Evolutionary conservation across 2,113 vertebrate species (phyloP).

Genomic region (Empidonax alnorum): DNA sequence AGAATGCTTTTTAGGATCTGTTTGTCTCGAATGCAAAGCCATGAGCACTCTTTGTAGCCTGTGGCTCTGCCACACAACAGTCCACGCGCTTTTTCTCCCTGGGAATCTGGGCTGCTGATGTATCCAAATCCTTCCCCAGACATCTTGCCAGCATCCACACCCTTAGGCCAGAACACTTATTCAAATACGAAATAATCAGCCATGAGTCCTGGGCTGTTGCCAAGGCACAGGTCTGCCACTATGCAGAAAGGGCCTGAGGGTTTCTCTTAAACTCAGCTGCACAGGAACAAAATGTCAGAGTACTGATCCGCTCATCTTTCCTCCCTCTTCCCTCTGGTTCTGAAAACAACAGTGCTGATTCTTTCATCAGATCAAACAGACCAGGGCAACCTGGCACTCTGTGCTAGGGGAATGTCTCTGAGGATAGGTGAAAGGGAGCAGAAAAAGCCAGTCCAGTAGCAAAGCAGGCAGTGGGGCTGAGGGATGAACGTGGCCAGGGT

Average conservation of each 20-base stretch:
- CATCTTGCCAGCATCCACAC: slow-evolving; percentile 15
- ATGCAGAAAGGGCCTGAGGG: background rate
- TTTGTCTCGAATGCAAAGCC: slow-evolving; percentile 22
- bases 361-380: background rate
- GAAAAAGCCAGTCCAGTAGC: background rate
- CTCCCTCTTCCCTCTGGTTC: background rate
- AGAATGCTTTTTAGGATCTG: slow-evolving; percentile 18
- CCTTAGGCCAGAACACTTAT: slow-evolving; percentile 4
- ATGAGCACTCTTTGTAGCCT: background rate
- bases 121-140: background rate
- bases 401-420: background rate
- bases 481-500: accelerated
- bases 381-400: background rate
- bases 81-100: background rate
- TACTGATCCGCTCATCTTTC: background rate
- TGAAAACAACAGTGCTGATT: background rate
- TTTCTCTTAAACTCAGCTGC: background rate
- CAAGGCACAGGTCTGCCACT: background rate
- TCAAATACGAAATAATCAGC: slow-evolving; percentile 23
- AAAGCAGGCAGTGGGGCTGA: background rate
- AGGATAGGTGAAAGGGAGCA: background rate
- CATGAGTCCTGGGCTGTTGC: background rate
- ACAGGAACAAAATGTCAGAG: background rate
- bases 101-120: slow-evolving; percentile 7
- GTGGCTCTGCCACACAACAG: background rate